A percentile compares a stretch with the other conserved stretches of the same genome.
Conservation (phyloP, 2,113 vertebrate species). For the Sialia sialis region DNA sequence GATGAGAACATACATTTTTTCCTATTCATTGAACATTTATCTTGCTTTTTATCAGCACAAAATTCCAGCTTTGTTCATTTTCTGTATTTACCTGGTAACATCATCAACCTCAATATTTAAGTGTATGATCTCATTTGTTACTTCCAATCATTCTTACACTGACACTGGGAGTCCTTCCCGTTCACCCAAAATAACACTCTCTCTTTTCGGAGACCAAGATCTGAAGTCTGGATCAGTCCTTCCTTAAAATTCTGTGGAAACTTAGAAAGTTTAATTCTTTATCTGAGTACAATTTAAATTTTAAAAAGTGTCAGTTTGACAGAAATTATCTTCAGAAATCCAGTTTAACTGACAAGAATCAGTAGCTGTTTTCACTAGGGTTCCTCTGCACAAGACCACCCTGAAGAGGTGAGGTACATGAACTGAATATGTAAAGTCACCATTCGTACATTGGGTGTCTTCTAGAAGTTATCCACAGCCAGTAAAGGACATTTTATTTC, state of each 20-base stretch:
- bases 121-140: neutral
- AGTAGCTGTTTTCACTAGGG: neutral
- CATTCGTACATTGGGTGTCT: neutral
- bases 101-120: neutral
- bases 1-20: neutral
- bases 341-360: neutral
- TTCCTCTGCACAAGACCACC: neutral
- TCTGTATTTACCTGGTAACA: neutral
- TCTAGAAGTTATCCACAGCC: neutral
- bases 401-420: neutral
- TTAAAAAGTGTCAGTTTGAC: neutral
- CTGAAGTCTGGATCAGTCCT: neutral
- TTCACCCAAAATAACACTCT: accelerated
- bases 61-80: neutral
- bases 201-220: neutral
- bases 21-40: neutral
- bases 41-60: neutral
- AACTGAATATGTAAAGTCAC: neutral
- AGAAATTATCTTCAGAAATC: neutral
- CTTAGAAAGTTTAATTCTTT: neutral
- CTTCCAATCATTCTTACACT: neutral
- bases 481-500: neutral
- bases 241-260: neutral
- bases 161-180: neutral
- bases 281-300: neutral